A percentile compares a stretch with the other conserved stretches of the same genome.
These are phyloP conservation scores for Axis porcinus DNA, from an alignment of 2,113 vertebrate species.

Conservation along the genomic window DNA sequence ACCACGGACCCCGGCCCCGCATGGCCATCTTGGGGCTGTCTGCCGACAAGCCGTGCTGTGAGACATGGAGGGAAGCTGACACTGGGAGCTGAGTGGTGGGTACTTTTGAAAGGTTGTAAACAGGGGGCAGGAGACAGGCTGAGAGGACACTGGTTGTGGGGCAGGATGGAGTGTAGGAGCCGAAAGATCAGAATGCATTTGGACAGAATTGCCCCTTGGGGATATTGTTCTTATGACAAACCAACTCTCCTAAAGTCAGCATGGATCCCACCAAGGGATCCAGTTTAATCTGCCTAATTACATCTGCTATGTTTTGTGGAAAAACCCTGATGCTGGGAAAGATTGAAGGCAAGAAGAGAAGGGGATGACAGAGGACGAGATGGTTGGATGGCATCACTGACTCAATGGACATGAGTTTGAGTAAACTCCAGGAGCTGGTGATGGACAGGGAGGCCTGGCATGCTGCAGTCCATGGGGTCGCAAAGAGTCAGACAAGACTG, in stretches of 20 bases:
- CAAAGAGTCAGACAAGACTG: not conserved
- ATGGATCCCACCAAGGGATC: fast-evolving
- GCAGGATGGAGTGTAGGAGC: not conserved
- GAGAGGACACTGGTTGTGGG: not conserved
- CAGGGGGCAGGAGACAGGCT: fast-evolving
- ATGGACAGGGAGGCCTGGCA: fast-evolving
- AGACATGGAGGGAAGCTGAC: fast-evolving
- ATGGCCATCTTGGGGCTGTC: fast-evolving
- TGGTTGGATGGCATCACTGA: not conserved
- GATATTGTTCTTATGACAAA: not conserved
- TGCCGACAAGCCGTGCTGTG: fast-evolving
- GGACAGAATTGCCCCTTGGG: not conserved
- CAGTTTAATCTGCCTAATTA: not conserved
- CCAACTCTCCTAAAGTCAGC: not conserved
- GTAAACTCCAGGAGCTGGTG: not conserved
- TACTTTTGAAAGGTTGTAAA: not conserved
- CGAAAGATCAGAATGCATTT: not conserved
- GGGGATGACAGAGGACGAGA: not conserved
- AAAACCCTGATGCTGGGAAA: not conserved
- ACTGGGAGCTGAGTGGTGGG: fast-evolving
- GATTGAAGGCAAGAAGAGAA: not conserved
- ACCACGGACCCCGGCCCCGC: fast-evolving
- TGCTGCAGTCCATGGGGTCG: fast-evolving
- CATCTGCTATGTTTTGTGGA: not conserved
- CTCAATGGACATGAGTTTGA: not conserved